phyloP scores from a whole-genome alignment of 2,797 vertebrate species.

The Pangasius mekongensis region DNA sequence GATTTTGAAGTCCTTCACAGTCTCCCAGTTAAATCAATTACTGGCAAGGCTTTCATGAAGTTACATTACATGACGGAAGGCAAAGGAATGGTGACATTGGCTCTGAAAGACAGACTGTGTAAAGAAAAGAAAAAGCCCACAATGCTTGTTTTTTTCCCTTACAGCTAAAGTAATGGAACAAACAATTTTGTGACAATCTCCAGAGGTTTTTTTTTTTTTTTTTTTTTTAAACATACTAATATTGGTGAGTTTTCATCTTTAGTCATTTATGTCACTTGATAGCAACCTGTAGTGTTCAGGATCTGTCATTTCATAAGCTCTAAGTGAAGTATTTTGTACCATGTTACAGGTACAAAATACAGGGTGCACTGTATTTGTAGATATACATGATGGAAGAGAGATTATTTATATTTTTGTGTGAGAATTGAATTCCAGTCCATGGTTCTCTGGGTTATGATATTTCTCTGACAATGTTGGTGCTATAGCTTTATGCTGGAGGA shows the following conservation, averaged over 20 bases:
- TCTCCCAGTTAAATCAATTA: conserved; percentile 67
- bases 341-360: not conserved
- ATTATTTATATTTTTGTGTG: not conserved
- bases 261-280: conserved; percentile 33
- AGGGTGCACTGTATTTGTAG: not conserved
- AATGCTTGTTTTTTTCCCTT: not conserved
- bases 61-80: conserved; percentile 46
- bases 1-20: conserved; percentile 66
- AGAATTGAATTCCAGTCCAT: not conserved
- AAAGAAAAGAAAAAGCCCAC: not conserved
- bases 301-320: not conserved
- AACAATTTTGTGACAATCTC: not conserved
- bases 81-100: conserved; percentile 41
- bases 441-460: not conserved
- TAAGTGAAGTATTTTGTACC: not conserved
- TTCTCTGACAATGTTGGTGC: not conserved
- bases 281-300: conserved; percentile 29
- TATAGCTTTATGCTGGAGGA: conserved; percentile 15
- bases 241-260: conserved; percentile 9
- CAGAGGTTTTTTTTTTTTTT: conserved; percentile 17
- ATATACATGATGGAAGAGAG: not conserved
- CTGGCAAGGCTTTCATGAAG: conserved; percentile 59
- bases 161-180: not conserved
- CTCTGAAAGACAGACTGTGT: conserved; percentile 27
- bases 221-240: conserved; percentile 15